Conservation (phyloP, 2,113 vertebrate species). For the Ptilorrhoa leucosticta region DNA sequence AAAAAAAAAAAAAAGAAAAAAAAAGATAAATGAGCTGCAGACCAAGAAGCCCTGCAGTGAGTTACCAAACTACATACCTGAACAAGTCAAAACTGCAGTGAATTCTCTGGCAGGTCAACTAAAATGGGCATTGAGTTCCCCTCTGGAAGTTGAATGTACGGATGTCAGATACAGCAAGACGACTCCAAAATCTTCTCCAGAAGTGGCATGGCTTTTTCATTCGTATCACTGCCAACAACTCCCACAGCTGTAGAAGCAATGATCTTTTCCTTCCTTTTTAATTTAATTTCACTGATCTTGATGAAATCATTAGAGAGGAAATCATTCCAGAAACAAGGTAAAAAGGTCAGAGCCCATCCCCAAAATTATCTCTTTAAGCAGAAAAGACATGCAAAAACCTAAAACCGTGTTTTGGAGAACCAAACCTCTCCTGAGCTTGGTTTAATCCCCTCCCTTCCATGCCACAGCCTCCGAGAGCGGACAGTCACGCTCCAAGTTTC, state of each 20-base stretch:
- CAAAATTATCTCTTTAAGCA: neutral
- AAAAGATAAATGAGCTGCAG: neutral
- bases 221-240: neutral
- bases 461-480: neutral
- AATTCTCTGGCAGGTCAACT: neutral
- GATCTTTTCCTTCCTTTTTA: neutral
- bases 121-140: neutral
- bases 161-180: accelerated
- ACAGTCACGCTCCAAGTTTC: neutral
- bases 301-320: neutral
- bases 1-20: accelerated
- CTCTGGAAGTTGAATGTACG: accelerated
- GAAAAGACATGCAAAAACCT: neutral
- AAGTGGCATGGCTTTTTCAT: neutral
- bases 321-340: neutral
- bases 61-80: neutral
- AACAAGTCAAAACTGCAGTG: neutral
- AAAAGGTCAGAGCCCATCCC: neutral
- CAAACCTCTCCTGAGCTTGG: neutral
- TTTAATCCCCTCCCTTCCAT: neutral
- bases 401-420: neutral
- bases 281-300: neutral
- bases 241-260: accelerated
- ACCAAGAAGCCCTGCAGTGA: neutral
- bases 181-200: neutral